These are phyloP conservation scores for Rhinoraja longicauda DNA, from an alignment of 2,797 vertebrate species.

Conservation along the genomic window DNA sequence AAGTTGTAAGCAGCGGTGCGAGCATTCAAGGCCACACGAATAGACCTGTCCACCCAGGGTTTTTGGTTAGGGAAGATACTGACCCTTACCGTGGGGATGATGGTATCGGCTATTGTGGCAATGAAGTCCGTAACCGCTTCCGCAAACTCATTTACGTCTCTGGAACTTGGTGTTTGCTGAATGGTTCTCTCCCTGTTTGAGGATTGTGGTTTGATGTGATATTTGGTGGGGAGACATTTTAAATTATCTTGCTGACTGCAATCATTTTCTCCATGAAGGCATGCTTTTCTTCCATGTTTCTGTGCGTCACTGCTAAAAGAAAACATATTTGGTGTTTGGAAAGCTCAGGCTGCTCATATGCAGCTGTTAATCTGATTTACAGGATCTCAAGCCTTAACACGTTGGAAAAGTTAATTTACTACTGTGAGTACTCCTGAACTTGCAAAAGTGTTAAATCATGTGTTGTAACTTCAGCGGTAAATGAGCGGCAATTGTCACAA, in stretches of 20 bases:
- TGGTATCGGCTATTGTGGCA: no score
- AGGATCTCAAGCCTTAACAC: background rate
- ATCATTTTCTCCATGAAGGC: background rate
- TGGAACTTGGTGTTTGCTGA: background rate
- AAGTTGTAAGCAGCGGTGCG: no score
- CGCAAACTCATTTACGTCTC: no score
- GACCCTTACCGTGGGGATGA: no score
- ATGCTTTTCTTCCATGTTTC: background rate
- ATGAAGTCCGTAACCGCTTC: no score
- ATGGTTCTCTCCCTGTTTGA: background rate
- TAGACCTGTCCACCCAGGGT: no score
- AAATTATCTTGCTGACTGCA: background rate
- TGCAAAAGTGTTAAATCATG: constrained; percentile 11
- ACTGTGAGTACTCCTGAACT: background rate
- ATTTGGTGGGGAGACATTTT: constrained; percentile 2
- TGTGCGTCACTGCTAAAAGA: background rate
- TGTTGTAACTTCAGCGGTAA: background rate
- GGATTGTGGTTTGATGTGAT: background rate
- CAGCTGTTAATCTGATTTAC: background rate
- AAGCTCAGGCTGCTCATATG: background rate
- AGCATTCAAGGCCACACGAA: no score
- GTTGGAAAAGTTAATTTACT: background rate
- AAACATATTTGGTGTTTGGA: background rate
- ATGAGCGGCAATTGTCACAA: background rate
- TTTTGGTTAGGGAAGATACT: no score